Evolutionary conservation across 2,888 invertebrate genomes (phyloP).

Genomic region (Reticulitermes lucifugus): DNA sequence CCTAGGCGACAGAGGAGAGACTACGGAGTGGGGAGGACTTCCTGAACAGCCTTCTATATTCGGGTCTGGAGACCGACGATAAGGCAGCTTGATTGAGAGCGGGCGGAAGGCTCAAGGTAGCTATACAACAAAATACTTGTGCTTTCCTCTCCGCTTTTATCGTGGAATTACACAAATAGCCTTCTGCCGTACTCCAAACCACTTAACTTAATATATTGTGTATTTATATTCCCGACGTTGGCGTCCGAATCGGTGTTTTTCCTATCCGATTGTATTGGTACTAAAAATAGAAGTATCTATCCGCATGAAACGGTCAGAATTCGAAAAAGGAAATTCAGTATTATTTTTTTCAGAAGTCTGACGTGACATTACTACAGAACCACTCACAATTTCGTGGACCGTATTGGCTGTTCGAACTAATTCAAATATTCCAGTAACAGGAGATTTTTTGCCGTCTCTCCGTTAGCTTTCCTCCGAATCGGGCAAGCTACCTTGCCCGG

Average conservation of each 20-base stretch:
- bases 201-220: conserved; percentile 13
- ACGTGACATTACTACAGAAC: neutral
- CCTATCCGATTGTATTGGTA: neutral
- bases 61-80: conserved; percentile 22
- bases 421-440: no score
- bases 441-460: no score
- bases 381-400: neutral
- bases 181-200: conserved; percentile 6
- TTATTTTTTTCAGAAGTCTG: neutral
- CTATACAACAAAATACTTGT: conserved; percentile 31
- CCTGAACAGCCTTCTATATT: conserved; percentile 23
- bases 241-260: neutral
- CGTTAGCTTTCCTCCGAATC: no score
- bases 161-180: conserved; percentile 32
- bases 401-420: no score
- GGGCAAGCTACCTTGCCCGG: no score
- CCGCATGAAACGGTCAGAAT: neutral
- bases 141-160: neutral
- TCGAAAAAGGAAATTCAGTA: neutral
- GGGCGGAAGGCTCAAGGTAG: neutral
- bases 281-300: conserved; percentile 4
- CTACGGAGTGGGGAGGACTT: neutral
- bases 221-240: neutral
- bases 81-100: conserved; percentile 37
- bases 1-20: neutral